These are phyloP conservation scores for Dermochelys coriacea DNA, from an alignment of 2,797 vertebrate species.

Conservation along the genomic window DNA sequence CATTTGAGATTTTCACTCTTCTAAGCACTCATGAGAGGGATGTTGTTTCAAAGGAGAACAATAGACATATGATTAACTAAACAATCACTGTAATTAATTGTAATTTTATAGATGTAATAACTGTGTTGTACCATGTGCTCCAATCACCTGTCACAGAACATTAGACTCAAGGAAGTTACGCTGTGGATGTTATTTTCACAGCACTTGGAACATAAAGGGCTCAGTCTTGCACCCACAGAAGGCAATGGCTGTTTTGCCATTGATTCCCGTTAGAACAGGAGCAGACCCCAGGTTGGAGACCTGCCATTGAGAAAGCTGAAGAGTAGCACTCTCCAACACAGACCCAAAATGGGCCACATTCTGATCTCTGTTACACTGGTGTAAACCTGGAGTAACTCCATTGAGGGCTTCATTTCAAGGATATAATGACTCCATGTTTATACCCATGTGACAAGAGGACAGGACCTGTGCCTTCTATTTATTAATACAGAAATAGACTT, in stretches of 20 bases:
- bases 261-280: not conserved
- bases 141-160: not conserved
- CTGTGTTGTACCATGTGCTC: not conserved
- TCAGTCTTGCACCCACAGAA: not conserved
- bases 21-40: not conserved
- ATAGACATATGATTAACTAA: not conserved
- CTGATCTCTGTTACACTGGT: not conserved
- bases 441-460: not conserved
- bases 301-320: accelerated
- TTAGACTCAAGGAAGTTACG: not conserved
- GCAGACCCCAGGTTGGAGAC: not conserved
- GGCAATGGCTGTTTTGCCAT: not conserved
- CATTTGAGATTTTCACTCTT: not conserved
- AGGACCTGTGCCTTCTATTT: not conserved
- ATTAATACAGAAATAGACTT: not conserved
- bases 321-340: not conserved
- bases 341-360: accelerated
- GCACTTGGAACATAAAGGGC: not conserved
- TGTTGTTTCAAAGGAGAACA: not conserved
- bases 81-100: not conserved
- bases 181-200: not conserved
- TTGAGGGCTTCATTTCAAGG: not conserved
- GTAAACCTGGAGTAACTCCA: accelerated
- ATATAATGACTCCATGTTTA: not conserved
- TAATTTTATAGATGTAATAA: not conserved